Evolutionary conservation across 2,113 vertebrate species (phyloP).

Genomic region (Phyllostomus discolor): DNA sequence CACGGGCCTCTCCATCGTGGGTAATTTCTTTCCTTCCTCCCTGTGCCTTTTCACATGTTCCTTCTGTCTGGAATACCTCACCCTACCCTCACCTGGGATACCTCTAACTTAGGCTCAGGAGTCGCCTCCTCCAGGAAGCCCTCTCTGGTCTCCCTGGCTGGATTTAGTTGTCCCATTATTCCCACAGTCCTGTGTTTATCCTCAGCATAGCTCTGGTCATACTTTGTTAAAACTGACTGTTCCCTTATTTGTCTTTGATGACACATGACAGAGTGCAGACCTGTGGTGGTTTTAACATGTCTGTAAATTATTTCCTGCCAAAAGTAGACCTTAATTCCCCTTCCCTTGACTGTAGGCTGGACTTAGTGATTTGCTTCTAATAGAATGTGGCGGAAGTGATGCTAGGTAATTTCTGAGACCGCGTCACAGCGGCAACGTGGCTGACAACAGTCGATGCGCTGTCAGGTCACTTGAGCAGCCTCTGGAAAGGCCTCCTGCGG

Average conservation of each 20-base stretch:
- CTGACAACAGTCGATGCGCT: accelerated
- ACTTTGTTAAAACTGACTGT: background rate
- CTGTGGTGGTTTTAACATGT: too few relatives aligned
- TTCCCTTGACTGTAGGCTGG: background rate
- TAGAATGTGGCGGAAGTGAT: accelerated
- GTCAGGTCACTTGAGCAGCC: background rate
- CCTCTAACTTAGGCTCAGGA: background rate
- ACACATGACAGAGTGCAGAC: background rate
- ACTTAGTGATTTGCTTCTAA: background rate
- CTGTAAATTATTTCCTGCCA: background rate
- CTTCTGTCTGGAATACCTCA: background rate
- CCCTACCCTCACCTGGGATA: background rate
- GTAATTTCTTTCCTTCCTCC: too few relatives aligned
- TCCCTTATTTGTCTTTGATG: background rate
- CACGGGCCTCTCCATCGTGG: background rate
- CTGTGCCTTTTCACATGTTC: background rate
- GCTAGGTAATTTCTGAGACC: background rate
- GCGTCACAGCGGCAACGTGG: background rate
- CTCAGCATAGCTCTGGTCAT: background rate
- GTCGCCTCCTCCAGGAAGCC: background rate
- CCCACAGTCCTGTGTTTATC: background rate
- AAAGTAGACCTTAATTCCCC: background rate
- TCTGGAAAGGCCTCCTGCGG: background rate
- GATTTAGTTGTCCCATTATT: background rate
- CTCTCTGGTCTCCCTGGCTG: background rate